Percentiles rank a stretch among this genome's conserved stretches.
phyloP scores from a whole-genome alignment of 2,113 vertebrate genomes.

The Tragelaphus imberbis region DNA sequence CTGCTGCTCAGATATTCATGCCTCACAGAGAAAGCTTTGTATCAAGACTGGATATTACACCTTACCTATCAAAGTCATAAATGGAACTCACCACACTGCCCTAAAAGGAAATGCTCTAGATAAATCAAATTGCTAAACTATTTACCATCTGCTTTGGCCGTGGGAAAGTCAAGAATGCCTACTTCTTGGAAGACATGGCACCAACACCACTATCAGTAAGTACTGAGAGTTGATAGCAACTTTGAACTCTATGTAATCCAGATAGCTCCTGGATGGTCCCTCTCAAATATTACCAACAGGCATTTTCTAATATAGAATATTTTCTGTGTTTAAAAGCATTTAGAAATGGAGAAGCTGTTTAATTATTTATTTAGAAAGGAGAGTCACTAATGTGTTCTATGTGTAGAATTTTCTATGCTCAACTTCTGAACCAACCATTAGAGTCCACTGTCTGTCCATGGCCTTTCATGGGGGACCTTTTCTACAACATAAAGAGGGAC shows the following conservation, averaged over 20 bases:
- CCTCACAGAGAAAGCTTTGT: not conserved
- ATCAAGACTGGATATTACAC: not conserved
- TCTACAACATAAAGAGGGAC: no score
- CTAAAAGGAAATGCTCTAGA: not conserved
- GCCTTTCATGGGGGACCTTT: no score
- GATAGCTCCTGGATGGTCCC: not conserved
- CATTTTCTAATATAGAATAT: not conserved
- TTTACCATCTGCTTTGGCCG: not conserved
- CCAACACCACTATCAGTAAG: not conserved
- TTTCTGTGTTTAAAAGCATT: not conserved
- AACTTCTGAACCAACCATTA: not conserved
- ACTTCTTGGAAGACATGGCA: not conserved
- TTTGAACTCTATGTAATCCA: not conserved
- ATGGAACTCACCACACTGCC: no score
- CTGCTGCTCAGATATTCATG: not conserved
- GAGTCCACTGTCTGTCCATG: accelerated
- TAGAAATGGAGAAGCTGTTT: not conserved
- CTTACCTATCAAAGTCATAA: not conserved
- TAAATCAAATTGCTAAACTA: not conserved
- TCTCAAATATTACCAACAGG: not conserved
- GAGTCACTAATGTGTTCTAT: not conserved
- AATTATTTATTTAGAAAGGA: not conserved
- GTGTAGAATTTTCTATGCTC: not conserved
- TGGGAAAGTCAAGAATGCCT: not conserved
- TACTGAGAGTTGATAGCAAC: not conserved